Evolutionary conservation across 2,797 vertebrate genomes (phyloP).

Genomic region (Pantherophis alleghaniensis): DNA sequence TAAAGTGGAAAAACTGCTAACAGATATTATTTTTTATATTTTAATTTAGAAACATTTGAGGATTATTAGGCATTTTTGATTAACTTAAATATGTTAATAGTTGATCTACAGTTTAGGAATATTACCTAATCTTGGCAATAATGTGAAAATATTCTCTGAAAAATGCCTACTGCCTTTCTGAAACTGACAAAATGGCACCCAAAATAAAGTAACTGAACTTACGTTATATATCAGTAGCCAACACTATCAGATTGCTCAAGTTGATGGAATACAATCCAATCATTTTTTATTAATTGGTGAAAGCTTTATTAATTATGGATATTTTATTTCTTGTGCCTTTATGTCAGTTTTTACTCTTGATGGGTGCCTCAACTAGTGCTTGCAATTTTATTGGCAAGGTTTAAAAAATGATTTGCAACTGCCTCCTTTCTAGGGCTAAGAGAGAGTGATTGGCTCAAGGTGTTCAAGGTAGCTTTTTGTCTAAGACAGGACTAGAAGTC

Average conservation of each 20-base stretch:
- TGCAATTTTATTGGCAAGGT: background rate
- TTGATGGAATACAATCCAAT: background rate
- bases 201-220: background rate
- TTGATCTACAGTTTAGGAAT: background rate
- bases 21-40: background rate
- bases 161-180: background rate
- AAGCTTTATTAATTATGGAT: background rate
- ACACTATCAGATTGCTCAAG: background rate
- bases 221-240: background rate
- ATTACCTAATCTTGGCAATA: background rate
- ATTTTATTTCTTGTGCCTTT: background rate
- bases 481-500: background rate
- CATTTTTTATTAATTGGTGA: background rate
- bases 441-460: background rate
- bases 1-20: background rate
- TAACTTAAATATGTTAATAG: background rate
- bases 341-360: background rate
- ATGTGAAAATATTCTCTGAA: background rate
- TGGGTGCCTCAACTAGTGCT: background rate
- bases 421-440: background rate
- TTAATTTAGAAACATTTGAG: background rate
- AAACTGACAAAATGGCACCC: background rate
- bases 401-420: background rate
- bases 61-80: background rate
- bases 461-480: background rate